These are phyloP conservation scores for Seira ritae DNA, from an alignment of 2,888 invertebrate genomes.

Conservation along the genomic window DNA sequence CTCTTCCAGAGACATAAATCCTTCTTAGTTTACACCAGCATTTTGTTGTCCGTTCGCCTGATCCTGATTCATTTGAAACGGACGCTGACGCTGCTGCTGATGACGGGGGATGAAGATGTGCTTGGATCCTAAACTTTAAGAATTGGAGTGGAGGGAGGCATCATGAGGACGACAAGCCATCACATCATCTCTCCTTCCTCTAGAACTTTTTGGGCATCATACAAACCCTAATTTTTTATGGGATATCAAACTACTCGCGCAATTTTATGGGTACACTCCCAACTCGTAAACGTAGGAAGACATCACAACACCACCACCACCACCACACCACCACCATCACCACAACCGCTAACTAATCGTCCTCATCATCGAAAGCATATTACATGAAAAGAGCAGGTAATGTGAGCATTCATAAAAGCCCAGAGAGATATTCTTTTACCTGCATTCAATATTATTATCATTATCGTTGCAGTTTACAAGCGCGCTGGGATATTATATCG, in stretches of 20 bases:
- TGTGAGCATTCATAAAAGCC: conserved; percentile 22
- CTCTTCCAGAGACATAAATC: conserved; percentile 44
- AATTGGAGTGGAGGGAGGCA: conserved; percentile 1
- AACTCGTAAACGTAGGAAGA: conserved; percentile 52
- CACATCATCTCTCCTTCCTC: not conserved
- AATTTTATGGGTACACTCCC: conserved; percentile 63
- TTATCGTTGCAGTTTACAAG: conserved; percentile 12
- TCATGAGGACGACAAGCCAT: conserved; percentile 16
- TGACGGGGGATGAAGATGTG: conserved; percentile 14
- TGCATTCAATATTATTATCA: conserved; percentile 2
- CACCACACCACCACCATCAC: conserved; percentile 29
- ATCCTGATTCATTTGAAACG: not conserved
- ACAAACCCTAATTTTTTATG: conserved; percentile 61
- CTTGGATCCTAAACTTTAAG: not conserved
- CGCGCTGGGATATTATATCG: conserved; percentile 4
- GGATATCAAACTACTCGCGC: conserved; percentile 65
- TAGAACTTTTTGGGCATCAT: conserved; percentile 13
- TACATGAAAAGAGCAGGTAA: conserved; percentile 38
- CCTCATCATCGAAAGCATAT: conserved; percentile 47
- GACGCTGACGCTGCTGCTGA: conserved; percentile 17
- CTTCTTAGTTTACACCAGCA: conserved; percentile 50
- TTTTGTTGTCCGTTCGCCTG: no score
- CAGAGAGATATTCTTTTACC: conserved; percentile 21
- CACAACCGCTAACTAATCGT: conserved; percentile 38
- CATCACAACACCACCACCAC: conserved; percentile 39